Evolutionary conservation across 2,888 invertebrate genomes (phyloP).

Genomic region (Dendrolimus pini): DNA sequence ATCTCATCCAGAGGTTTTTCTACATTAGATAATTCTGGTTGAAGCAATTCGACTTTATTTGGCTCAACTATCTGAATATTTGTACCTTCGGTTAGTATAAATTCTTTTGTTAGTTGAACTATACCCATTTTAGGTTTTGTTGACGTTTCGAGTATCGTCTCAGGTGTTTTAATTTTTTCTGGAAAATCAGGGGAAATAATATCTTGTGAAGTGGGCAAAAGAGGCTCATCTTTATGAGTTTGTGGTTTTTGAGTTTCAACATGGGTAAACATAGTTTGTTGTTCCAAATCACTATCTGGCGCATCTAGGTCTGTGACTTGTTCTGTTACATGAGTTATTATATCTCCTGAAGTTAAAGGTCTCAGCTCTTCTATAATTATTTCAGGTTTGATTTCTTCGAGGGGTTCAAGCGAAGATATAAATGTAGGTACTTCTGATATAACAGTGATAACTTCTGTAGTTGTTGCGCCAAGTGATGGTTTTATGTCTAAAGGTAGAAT

Average conservation of each 20-base stretch:
- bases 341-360: neutral
- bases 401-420: neutral
- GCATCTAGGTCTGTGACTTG: slow-evolving; percentile 2
- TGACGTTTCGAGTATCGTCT: slow-evolving; percentile 17
- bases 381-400: slow-evolving; percentile 2
- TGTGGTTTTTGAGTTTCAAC: neutral
- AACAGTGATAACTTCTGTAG: neutral
- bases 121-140: slow-evolving; percentile 19
- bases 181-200: neutral
- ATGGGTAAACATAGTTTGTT: too few relatives aligned
- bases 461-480: neutral
- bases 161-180: slow-evolving; percentile 4
- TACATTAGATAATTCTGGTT: neutral
- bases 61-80: slow-evolving; percentile 6
- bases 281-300: slow-evolving; percentile 1
- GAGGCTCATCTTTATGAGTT: too few relatives aligned
- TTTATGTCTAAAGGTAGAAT: slow-evolving; percentile 1
- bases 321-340: neutral
- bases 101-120: slow-evolving; percentile 21
- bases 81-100: slow-evolving; percentile 22
- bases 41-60: neutral
- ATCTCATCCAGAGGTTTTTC: too few relatives aligned
- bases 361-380: neutral
- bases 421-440: neutral
- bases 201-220: too few relatives aligned